Percentiles rank a stretch among this genome's conserved stretches.
Conservation (phyloP, 2,113 vertebrate species). For the Ibidorhyncha struthersii region DNA sequence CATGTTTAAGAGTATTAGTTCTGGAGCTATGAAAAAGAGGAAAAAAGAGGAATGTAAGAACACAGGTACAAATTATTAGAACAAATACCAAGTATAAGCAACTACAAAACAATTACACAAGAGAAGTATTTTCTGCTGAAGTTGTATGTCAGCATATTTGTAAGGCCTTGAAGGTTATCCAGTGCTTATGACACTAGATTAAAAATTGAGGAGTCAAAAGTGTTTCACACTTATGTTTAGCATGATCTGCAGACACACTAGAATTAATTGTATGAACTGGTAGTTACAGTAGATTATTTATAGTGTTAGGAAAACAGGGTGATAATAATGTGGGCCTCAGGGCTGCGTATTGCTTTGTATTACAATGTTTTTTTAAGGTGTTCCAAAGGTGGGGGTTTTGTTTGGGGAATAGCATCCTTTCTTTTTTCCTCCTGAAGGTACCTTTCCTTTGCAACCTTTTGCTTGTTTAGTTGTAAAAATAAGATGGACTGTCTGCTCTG, state of each 20-base stretch:
- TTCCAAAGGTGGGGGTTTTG: not conserved
- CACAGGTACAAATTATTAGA: not conserved
- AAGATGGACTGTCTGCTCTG: fast-evolving
- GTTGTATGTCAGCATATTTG: not conserved
- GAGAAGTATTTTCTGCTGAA: not conserved
- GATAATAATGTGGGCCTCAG: not conserved
- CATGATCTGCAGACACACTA: not conserved
- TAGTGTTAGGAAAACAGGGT: not conserved
- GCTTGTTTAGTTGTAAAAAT: not conserved
- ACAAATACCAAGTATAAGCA: not conserved
- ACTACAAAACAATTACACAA: not conserved
- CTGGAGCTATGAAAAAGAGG: not conserved
- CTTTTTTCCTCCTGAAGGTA: not conserved
- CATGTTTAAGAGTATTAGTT: not conserved
- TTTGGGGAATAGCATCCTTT: not conserved
- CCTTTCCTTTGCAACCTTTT: not conserved
- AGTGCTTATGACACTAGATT: not conserved
- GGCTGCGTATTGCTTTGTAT: not conserved
- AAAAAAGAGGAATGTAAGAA: not conserved
- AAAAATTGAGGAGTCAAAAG: not conserved
- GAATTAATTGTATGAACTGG: not conserved
- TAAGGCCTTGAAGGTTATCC: not conserved
- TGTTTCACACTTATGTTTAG: not conserved
- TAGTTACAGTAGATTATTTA: not conserved
- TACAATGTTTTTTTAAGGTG: not conserved